Base-by-base conservation (phyloP, 2,888 invertebrate genomes). In the Melanchra persicariae region DNA sequence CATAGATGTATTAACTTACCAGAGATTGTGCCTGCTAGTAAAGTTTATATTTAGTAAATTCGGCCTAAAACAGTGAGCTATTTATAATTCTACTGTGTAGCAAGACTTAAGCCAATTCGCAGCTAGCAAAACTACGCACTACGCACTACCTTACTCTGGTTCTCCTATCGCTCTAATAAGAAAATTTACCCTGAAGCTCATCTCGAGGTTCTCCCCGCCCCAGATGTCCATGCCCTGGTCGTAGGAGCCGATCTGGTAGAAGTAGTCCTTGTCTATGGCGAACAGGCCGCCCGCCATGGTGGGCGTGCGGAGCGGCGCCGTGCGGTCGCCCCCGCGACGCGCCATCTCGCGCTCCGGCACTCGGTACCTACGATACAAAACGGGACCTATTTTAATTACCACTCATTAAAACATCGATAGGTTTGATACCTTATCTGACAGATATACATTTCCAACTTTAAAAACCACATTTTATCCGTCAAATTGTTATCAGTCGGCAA, bases 201-300 rank as follows among this genome's bases (percentile, higher is more conserved):
- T 98, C 95, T 99, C 99, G 59, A 99, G 96, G 94, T 99, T 99
- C 94, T 99, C 99, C 62, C 98, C 99, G 64, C 99, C 99, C 99
- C 99, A 99, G 89, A 99, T 99, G 94, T 99, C 99, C 99, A 99
- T 99, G 86, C 99, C 99, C 94, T 99, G 98, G 93, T 99, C 99
- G 93, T 99, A 99, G 67, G 99, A 98, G 66, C 99, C 99, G 79
- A 99, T 97, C 96, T 99, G 98, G 95, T 99, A 99, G 96, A 99
- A 99, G 94, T 99, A 99, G 34, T 99, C 98, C 90, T 98, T 97
- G 92, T 99, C 99, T 78, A 99, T 99, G 63, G 99, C 98, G 92
- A 98, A 98, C 49, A 99, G 95, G 0, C 99, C 99, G 70, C 99
- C 99, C 17, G 99, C 99, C 99, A 99, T 99, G 0, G 99, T 99